These are phyloP conservation scores for Plecotus auritus DNA, from an alignment of 2,113 vertebrate genomes.

Conservation along the genomic window DNA sequence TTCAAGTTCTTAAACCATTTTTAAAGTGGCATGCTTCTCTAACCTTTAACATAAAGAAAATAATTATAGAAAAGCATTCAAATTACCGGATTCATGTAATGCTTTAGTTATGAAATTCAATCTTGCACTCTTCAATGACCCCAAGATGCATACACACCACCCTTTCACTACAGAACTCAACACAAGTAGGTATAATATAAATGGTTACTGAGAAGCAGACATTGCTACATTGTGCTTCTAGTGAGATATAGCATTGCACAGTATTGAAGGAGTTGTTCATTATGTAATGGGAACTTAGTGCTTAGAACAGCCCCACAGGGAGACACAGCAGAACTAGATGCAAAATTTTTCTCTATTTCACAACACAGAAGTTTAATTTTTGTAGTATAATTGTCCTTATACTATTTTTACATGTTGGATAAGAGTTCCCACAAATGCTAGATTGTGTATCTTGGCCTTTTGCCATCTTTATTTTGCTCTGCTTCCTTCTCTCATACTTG, in stretches of 20 bases:
- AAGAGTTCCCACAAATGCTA: not conserved
- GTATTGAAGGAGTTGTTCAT: constrained; percentile 58
- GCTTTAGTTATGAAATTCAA: not conserved
- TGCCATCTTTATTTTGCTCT: not conserved
- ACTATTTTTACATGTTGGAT: not conserved
- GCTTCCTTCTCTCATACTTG: not conserved
- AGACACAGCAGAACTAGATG: constrained; percentile 27
- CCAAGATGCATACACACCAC: not conserved
- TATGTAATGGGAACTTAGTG: constrained; percentile 60
- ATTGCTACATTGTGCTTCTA: constrained; percentile 15
- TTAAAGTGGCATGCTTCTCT: not conserved
- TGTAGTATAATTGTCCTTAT: not conserved
- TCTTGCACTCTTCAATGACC: not conserved
- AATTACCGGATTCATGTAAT: not conserved
- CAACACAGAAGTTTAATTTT: constrained; percentile 36
- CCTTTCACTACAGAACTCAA: not conserved
- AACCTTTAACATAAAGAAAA: not conserved
- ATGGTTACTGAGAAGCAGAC: not conserved
- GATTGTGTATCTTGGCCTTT: not conserved
- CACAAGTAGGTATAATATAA: not conserved
- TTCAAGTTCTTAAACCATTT: not conserved
- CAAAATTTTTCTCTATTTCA: constrained; percentile 33
- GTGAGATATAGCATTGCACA: not conserved
- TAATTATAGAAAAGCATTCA: not conserved
- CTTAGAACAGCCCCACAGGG: constrained; percentile 61